Base-by-base conservation (phyloP, 2,888 invertebrate genomes). In the Oxytorus armatus region DNA sequence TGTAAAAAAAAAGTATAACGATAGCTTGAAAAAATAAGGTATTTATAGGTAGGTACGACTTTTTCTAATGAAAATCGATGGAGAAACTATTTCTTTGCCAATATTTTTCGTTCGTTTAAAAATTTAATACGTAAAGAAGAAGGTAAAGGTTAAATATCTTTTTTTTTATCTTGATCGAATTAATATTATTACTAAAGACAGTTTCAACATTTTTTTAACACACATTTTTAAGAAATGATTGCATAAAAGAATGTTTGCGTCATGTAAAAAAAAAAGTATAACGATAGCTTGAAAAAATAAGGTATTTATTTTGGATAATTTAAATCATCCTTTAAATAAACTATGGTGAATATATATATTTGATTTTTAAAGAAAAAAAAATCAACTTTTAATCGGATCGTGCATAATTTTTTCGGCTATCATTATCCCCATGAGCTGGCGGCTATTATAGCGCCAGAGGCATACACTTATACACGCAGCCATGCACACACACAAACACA, bases 361-460 rank as follows among this genome's bases (percentile, higher is more conserved):
- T 39, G 8, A 36, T 33, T 29, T 25, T 42, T 10, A 49, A 21
- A 23, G 7, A 8, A 39, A 14, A 57, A 33, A 10, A 36, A 72
- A 49, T 21, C 25, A n/a, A 61, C 21, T 29, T 29, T 55, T 55
- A 23, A 51, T 23, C 23, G 10, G 18, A 36, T 18, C 18, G 33
- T 57, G 36, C 63, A 18, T 47, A 10, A n/a, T 47, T 59, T 25
- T 49, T 51, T 51, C 18, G 11, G 16, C 59, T 49, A 29, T 51
- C n/a, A 25, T 55, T 63, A 53, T 7, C 14, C 29, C 25, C 49
- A 61, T 61, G 23, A 61, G 23, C n/a, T 72, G 39, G 21, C 49
- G 51, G 36, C 25, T 61, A 51, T 61, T 55, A 29, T 25, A n/a
- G 49, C 61, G 65, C 65, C 47, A 25, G 33, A 36, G 51, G 53